phyloP scores from a whole-genome alignment of 2,113 vertebrate species.

The Campylomormyrus tamandua region DNA sequence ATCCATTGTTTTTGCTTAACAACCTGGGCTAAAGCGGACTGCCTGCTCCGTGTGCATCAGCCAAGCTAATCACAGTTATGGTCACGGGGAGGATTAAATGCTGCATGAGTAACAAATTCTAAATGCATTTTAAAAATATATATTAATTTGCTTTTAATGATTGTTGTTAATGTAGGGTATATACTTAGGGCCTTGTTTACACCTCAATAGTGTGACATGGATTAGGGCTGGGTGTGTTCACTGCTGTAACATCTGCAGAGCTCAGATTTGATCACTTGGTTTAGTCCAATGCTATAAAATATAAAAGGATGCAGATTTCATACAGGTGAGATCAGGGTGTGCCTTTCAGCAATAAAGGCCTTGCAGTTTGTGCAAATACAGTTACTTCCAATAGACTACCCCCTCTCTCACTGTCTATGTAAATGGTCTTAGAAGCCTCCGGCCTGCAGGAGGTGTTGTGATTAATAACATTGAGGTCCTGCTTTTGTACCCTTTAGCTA shows the following conservation, averaged over 20 bases:
- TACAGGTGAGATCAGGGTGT: not conserved
- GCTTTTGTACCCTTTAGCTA: not conserved
- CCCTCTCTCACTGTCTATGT: not conserved
- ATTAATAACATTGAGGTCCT: not conserved
- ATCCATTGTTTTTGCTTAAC: constrained; percentile 24
- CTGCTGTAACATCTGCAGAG: not conserved
- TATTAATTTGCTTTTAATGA: not conserved
- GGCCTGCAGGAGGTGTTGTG: not conserved
- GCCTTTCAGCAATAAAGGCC: not conserved
- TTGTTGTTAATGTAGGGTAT: not conserved
- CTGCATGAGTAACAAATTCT: not conserved
- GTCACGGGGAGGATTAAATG: not conserved
- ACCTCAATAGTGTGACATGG: not conserved
- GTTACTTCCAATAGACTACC: not conserved
- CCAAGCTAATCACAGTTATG: not conserved
- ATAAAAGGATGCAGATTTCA: not conserved
- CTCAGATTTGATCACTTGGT: not conserved
- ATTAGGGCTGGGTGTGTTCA: not conserved
- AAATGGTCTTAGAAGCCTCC: not conserved
- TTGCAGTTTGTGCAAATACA: not conserved
- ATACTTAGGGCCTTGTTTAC: not conserved
- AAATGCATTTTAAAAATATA: not conserved
- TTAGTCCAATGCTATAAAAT: not conserved
- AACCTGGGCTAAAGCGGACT: constrained; percentile 2
- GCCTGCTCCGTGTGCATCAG: not conserved